Percentiles rank a stretch among this genome's conserved stretches.
Conservation (phyloP, 2,113 vertebrate species). For the Saccopteryx bilineata region DNA sequence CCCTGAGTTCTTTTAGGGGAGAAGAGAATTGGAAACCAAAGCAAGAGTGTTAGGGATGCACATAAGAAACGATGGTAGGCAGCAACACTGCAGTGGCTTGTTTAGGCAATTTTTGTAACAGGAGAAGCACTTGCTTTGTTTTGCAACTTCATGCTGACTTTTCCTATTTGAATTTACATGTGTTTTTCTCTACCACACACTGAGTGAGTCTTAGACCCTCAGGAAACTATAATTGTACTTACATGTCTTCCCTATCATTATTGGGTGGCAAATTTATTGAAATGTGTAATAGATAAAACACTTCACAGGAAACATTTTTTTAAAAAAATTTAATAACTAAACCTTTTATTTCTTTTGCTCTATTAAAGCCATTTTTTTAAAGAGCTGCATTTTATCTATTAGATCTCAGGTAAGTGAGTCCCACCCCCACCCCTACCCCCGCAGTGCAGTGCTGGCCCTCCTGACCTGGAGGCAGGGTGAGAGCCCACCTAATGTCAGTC, state of each 20-base stretch:
- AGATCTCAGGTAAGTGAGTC: no score
- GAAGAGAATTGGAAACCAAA: background rate
- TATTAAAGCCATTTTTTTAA: background rate
- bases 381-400: no score
- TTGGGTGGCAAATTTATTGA: background rate
- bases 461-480: no score
- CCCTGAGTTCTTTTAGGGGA: no score
- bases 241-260: background rate
- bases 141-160: background rate
- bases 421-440: no score
- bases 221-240: background rate
- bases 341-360: background rate
- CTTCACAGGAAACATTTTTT: background rate
- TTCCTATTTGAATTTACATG: background rate
- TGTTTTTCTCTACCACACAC: background rate
- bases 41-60: background rate
- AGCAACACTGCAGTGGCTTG: no score
- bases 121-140: background rate
- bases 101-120: no score
- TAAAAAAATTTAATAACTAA: background rate
- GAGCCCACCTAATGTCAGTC: background rate
- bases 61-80: background rate
- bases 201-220: background rate
- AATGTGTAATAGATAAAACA: background rate
- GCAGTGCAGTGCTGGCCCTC: no score